Evolutionary conservation across 2,113 vertebrate species (phyloP), one percentile per base, ranked within the genome.

Genomic region (Toxotes chatareus): DNA sequence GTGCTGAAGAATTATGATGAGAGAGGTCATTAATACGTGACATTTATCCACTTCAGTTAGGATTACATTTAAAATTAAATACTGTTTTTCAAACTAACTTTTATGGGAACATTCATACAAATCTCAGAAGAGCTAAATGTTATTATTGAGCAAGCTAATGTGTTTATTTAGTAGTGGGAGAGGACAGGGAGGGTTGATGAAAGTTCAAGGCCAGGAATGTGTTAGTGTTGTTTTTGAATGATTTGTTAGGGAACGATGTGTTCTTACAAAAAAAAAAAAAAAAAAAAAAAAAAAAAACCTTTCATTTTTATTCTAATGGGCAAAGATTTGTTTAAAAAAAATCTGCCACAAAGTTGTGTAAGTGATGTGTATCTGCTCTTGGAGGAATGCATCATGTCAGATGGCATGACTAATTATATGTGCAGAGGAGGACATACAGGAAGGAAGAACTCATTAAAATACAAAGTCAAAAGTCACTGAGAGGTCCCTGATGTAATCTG

Each of bases 381-480:
- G 21, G 13, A 86, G 56, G 81, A 88, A 87, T 86, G 73, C 55
- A 61, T 40, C 46, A 49, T 56, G 70, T 71, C 59, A 47, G 77
- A 71, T 91, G 82, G 64, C 55, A 61, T 73, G 73, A 78, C 82
- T 85, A 86, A 92, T 79, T 81, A 62, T 80, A 49, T n/a, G 17
- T 60, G 46, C 63, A 75, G 53, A 42, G 42, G 79, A 86, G 64
- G 76, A 77, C 32, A 79, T 16, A 82, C 4, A 85, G 64, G 83
- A 88, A 85, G 74, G 73, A 84, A 76, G 79, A 74, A 65, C 40
- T 80, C 75, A 71, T 81, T 81, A 67, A 79, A 75, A 51, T 81
- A 84, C 46, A 49, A 17, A 27, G 61, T 69, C 68, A 82, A 71
- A 85, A 74, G 83, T 83, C 86, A 88, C 19, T 17, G 14, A 59